Evolutionary conservation across 2,113 vertebrate genomes (phyloP).

Genomic region (Oriolus oriolus): DNA sequence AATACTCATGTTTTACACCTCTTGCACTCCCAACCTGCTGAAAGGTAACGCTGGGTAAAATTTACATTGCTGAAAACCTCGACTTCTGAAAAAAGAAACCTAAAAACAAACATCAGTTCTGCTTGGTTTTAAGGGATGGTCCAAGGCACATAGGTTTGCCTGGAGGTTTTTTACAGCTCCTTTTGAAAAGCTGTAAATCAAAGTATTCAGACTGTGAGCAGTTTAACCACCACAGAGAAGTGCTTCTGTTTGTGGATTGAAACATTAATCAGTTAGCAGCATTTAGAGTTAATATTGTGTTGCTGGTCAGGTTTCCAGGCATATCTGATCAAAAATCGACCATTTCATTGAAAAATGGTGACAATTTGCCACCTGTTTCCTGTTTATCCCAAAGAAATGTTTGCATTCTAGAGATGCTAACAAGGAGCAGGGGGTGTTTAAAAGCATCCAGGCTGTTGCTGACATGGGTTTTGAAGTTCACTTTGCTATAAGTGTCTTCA

Average conservation of each 20-base stretch:
- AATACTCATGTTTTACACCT: not conserved
- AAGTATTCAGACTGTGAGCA: not conserved
- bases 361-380: not conserved
- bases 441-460: slow-evolving; percentile 2
- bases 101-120: not conserved
- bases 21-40: not conserved
- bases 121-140: not conserved
- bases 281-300: not conserved
- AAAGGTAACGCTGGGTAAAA: not conserved
- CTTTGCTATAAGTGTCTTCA: not conserved
- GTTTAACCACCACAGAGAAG: not conserved
- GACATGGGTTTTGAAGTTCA: not conserved
- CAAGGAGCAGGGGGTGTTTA: not conserved
- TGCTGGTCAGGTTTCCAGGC: not conserved
- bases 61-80: not conserved
- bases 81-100: not conserved
- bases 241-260: not conserved
- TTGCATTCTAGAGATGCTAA: not conserved
- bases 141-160: not conserved
- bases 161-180: not conserved
- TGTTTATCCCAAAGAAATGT: not conserved
- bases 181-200: not conserved
- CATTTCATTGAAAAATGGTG: not conserved
- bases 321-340: not conserved
- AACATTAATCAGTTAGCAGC: not conserved